Conservation (phyloP, 1,140 invertebrate genomes). For the Nebria ingens region DNA sequence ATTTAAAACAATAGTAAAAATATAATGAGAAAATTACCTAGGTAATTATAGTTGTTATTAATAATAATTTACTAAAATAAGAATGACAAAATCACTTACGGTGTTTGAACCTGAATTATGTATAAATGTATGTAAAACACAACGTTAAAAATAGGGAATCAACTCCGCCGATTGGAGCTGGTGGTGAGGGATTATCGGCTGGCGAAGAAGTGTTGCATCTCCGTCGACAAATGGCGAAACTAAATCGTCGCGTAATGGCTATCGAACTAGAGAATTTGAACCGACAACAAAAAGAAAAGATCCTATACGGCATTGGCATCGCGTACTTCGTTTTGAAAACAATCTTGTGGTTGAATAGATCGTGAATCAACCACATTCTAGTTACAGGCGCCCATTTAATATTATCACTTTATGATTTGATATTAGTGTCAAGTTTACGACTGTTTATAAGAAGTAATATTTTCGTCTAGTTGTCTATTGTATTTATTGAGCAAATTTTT, state of each 20-base stretch:
- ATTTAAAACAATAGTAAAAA: too few species aligned
- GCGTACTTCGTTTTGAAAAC: conserved; percentile 77
- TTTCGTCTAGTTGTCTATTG: not conserved
- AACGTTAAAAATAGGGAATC: conserved; percentile 17
- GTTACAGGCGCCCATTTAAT: conserved; percentile 11
- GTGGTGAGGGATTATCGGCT: conserved; percentile 55
- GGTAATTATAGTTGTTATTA: too few species aligned
- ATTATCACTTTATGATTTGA: not conserved
- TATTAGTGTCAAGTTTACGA: conserved; percentile 2
- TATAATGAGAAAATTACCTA: too few species aligned
- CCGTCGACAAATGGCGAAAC: conserved; percentile 67
- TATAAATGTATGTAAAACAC: not conserved
- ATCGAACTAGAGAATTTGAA: conserved; percentile 72
- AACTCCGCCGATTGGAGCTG: conserved; percentile 27
- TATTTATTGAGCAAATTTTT: not conserved
- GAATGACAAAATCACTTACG: too few species aligned
- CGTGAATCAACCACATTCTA: conserved; percentile 30
- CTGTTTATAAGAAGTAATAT: conserved; percentile 2
- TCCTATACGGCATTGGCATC: conserved; percentile 67
- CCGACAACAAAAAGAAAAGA: conserved; percentile 69
- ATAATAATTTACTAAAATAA: too few species aligned
- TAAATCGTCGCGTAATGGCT: conserved; percentile 74
- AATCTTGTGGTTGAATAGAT: conserved; percentile 70
- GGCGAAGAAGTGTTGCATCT: conserved; percentile 72
- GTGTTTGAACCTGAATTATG: too few species aligned